Base-by-base conservation (phyloP, 2,113 vertebrate species). In the Carollia perspicillata region DNA sequence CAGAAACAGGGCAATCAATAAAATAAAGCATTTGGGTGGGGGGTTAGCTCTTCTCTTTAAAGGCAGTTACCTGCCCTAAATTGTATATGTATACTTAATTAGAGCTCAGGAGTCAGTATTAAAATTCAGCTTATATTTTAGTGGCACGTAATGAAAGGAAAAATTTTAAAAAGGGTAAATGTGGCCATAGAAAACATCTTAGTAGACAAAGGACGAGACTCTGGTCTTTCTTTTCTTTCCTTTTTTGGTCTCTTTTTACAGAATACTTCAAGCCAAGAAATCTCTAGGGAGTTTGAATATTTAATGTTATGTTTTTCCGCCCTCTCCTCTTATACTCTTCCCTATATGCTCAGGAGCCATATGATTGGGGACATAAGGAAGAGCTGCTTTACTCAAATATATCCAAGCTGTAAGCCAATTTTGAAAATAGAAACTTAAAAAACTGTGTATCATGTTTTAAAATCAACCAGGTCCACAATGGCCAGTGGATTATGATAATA, bases 361-460 rank as follows among this genome's bases (percentile, higher is more conserved):
- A 89, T 88, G 90, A 97, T n/a, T 84, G 35, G 49, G 71, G 71
- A 42, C 95, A 97, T 89, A 92, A 96, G 87, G 90, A 96, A 94
- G 42, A 93, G 66, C 40, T 90, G 28, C 77, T 95, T 93, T 77
- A 84, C 80, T 97, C 51, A 96, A 96, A 81, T 68, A 93, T 86
- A 95, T 77, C 89, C 77, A 94, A 95, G 40, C 58, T 95, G 58
- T 79, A 55, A 96, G 87, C 79, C 92, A 97, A 77, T 87, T 90
- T 95, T 97, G 86, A 97, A 97, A 97, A 94, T 81, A 94, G 88
- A 93, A 93, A 83, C n/a, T 69, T 10, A 37, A 77, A 89, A 71
- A 68, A 80, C 74, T n/a, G 5, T 35, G 0, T n/a, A 75, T 7
- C 16, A 68, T 42, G 90, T 96, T 94, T 95, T 33, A 74, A 85